These are phyloP conservation scores for Emys orbicularis DNA, from an alignment of 2,797 vertebrate species.

Conservation along the genomic window DNA sequence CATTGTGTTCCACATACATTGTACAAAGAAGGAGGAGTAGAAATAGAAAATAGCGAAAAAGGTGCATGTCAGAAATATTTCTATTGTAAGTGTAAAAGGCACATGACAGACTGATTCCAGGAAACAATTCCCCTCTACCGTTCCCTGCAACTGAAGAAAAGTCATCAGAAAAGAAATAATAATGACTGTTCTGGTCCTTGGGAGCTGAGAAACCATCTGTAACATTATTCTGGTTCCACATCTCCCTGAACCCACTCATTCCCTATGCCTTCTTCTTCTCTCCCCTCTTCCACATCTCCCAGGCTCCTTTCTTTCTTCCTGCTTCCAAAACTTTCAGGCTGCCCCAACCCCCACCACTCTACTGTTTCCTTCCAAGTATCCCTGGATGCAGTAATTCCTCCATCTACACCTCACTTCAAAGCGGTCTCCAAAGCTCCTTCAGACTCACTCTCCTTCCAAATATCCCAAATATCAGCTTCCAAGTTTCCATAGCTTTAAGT, in stretches of 20 bases:
- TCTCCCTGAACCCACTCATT: fast-evolving
- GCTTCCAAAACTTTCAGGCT: fast-evolving
- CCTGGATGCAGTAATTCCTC: background rate
- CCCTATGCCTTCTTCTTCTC: background rate
- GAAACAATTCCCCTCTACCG: background rate
- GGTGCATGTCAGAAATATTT: background rate
- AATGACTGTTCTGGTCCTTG: background rate
- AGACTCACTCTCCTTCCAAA: slow-evolving; percentile 51
- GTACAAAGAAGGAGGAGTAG: background rate
- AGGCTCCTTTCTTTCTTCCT: background rate
- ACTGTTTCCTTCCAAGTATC: slow-evolving; percentile 50
- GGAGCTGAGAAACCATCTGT: background rate
- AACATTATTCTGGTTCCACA: background rate
- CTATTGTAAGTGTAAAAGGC: background rate
- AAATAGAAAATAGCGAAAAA: background rate
- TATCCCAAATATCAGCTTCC: background rate
- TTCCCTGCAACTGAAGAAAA: background rate
- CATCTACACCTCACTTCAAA: background rate
- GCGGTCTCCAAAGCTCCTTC: slow-evolving; percentile 45
- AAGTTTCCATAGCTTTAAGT: background rate
- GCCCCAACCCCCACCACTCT: background rate
- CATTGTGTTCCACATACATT: background rate
- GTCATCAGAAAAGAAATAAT: background rate
- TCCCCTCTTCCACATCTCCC: background rate
- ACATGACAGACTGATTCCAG: background rate